These are phyloP conservation scores for Leucophenga varia DNA, from an alignment of 1,140 invertebrate genomes.

Conservation along the genomic window DNA sequence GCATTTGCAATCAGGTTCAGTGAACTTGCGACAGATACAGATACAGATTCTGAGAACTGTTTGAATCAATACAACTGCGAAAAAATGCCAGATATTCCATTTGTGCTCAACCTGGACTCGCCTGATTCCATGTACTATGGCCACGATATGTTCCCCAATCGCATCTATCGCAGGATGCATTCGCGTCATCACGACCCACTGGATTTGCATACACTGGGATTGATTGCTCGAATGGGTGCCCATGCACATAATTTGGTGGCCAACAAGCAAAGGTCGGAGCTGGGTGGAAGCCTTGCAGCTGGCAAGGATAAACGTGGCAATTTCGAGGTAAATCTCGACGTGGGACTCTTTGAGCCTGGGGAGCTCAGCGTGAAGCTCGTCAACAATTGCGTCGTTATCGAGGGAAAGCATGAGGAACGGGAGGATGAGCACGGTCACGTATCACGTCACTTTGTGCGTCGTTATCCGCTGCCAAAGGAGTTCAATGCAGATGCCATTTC, in stretches of 20 bases:
- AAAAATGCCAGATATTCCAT: constrained; percentile 8
- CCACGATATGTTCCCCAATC: constrained; percentile 15
- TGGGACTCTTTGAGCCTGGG: constrained; percentile 69
- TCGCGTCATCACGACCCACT: constrained; percentile 10
- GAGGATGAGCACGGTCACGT: constrained; percentile 62
- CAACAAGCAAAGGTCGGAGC: background rate
- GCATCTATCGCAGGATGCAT: constrained; percentile 11
- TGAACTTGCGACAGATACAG: no score
- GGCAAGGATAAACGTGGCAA: constrained; percentile 30
- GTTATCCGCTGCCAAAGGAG: constrained; percentile 64
- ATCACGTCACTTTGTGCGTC: constrained; percentile 63
- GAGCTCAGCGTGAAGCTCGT: constrained; percentile 74
- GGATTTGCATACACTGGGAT: constrained; percentile 14
- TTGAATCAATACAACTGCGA: constrained; percentile 1
- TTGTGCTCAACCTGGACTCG: constrained; percentile 11
- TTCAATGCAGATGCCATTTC: constrained; percentile 60
- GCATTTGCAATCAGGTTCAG: no score
- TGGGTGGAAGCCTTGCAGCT: background rate
- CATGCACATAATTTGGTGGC: constrained; percentile 6
- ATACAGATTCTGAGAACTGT: no score
- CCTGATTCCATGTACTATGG: constrained; percentile 6
- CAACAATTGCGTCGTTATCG: constrained; percentile 64
- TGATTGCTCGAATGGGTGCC: constrained; percentile 5
- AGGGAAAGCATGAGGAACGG: constrained; percentile 69
- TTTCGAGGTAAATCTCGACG: constrained; percentile 63